Conservation (phyloP, 2,888 invertebrate species). For the Agrenia bidenticulata region DNA sequence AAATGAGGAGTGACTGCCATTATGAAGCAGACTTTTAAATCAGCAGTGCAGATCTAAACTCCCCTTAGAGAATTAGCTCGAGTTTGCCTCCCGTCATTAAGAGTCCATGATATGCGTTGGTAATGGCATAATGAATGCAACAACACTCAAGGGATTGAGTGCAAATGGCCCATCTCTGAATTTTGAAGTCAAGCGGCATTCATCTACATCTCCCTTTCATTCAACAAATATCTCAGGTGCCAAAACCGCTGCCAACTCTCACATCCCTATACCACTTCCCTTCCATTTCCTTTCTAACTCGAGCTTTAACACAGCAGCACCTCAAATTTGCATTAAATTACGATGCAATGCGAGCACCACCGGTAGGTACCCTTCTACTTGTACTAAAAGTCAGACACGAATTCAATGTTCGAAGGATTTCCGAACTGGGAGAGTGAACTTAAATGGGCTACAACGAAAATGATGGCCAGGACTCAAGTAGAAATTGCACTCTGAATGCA, state of each 20-base stretch:
- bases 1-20: too few relatives aligned
- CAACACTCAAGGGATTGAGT: conserved; percentile 30
- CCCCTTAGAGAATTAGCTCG: too few relatives aligned
- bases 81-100: too few relatives aligned
- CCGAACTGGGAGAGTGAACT: not conserved
- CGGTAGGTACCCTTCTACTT: not conserved
- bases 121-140: conserved; percentile 36
- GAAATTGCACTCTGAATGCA: conserved; percentile 44
- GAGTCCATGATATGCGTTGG: conserved; percentile 11
- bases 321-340: conserved; percentile 17
- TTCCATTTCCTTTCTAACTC: too few relatives aligned
- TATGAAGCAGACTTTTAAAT: too few relatives aligned
- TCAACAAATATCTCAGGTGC: too few relatives aligned
- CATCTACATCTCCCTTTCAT: conserved; percentile 2
- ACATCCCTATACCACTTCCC: too few relatives aligned
- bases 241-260: too few relatives aligned
- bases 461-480: not conserved
- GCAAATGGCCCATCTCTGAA: conserved; percentile 48
- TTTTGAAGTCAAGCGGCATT: conserved; percentile 40
- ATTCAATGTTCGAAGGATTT: conserved; percentile 3
- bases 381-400: not conserved
- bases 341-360: not conserved
- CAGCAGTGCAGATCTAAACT: too few relatives aligned
- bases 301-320: too few relatives aligned
- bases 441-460: conserved; percentile 3